These are phyloP conservation scores for Poeciliopsis infans DNA, from an alignment of 2,797 vertebrate species.

Conservation along the genomic window DNA sequence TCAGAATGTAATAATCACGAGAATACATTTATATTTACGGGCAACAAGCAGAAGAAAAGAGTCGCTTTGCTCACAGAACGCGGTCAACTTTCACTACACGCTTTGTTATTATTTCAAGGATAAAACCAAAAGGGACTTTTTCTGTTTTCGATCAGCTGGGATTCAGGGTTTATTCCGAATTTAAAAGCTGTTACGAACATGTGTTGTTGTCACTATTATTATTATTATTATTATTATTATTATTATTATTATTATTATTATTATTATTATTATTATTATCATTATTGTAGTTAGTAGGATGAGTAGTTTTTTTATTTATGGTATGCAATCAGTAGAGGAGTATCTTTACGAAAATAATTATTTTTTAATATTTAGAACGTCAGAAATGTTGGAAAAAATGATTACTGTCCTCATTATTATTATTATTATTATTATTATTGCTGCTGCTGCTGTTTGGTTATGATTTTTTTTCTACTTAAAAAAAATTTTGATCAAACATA, in stretches of 20 bases:
- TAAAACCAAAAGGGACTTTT: neutral
- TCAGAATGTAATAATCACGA: neutral
- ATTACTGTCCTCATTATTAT: conserved; percentile 1
- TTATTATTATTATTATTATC: neutral
- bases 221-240: neutral
- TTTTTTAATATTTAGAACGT: neutral
- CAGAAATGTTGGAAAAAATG: neutral
- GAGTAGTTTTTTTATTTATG: neutral
- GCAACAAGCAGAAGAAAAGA: neutral
- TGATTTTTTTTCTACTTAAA: neutral
- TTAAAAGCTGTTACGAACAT: neutral
- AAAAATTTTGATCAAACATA: neutral
- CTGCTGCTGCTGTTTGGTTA: neutral
- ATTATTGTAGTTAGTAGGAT: neutral
- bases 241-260: neutral
- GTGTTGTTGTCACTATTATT: neutral
- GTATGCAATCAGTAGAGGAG: neutral
- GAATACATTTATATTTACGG: neutral
- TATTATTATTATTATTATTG: conserved; percentile 12
- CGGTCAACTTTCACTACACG: neutral
- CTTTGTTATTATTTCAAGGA: neutral
- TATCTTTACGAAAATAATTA: neutral
- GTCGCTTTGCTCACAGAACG: neutral
- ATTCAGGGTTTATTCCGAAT: neutral
- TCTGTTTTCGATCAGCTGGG: neutral